These are phyloP conservation scores for Gymnoscopelus braueri DNA, from an alignment of 2,797 vertebrate species.

Conservation along the genomic window DNA sequence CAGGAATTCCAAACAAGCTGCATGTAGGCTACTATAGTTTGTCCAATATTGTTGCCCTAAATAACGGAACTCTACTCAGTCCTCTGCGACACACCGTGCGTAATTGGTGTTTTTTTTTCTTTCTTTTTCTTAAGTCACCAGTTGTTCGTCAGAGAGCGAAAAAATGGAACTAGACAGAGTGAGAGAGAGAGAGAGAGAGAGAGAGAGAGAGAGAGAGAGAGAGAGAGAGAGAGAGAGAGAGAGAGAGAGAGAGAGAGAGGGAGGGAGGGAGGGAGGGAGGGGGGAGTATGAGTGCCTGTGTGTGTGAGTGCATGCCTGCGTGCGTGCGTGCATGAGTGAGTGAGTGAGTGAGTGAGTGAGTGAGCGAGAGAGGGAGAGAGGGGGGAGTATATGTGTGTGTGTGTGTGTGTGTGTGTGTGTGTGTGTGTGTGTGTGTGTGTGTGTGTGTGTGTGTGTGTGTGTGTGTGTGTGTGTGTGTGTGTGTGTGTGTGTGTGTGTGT, in stretches of 20 bases:
- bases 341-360: too few species aligned
- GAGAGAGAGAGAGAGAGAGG: not conserved
- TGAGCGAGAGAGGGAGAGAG: slow-evolving; percentile 46
- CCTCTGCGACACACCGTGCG: slow-evolving; percentile 49
- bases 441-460: slow-evolving; percentile 1
- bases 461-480: not conserved
- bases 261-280: not conserved
- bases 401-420: too few species aligned
- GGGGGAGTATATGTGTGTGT: too few species aligned
- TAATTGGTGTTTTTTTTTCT: slow-evolving; percentile 39
- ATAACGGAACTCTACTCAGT: slow-evolving; percentile 21
- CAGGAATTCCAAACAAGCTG: not conserved
- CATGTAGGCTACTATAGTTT: not conserved
- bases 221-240: slow-evolving; percentile 42
- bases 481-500: not conserved
- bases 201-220: slow-evolving; percentile 46
- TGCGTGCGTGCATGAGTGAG: too few species aligned
- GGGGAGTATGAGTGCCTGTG: not conserved
- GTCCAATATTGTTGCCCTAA: too few species aligned
- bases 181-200: slow-evolving; percentile 38
- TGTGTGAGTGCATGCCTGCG: slow-evolving; percentile 4
- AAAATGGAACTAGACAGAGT: slow-evolving; percentile 19
- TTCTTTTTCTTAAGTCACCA: slow-evolving; percentile 56
- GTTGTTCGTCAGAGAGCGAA: slow-evolving; percentile 29
- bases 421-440: slow-evolving; percentile 7